Conservation (phyloP, 2,888 invertebrate genomes). For the Gymnosoma rotundatum region DNA sequence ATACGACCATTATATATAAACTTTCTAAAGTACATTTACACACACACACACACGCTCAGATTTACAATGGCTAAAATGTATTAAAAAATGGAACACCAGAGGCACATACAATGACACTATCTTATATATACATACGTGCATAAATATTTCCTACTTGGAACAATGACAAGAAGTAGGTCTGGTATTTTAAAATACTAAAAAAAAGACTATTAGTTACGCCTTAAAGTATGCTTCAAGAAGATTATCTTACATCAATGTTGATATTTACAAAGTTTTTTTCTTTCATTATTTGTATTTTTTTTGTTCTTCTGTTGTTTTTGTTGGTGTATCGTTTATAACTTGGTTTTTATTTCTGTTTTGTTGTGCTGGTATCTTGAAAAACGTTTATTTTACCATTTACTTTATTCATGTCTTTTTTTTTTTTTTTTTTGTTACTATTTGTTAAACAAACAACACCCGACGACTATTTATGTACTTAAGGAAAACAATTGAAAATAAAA, state of each 20-base stretch:
- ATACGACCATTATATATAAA: constrained; percentile 48
- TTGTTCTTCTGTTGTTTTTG: background rate
- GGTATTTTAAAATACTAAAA: constrained; percentile 79
- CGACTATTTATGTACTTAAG: constrained; percentile 7
- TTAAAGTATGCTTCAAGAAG: constrained; percentile 81
- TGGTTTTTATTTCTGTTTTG: background rate
- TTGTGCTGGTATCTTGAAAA: constrained; percentile 36
- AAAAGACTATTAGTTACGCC: constrained; percentile 81
- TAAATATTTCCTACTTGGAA: constrained; percentile 42
- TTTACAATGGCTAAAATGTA: background rate
- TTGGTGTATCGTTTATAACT: constrained; percentile 7
- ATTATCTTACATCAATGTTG: constrained; percentile 76
- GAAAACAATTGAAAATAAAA: constrained; percentile 9
- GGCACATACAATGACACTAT: background rate
- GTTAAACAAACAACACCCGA: constrained; percentile 55
- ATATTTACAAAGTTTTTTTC: constrained; percentile 54
- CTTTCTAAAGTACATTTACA: constrained; percentile 10
- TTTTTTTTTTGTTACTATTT: constrained; percentile 37
- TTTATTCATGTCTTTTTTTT: constrained; percentile 36
- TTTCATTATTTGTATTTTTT: background rate
- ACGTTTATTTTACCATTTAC: constrained; percentile 55
- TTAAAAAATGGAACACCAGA: background rate
- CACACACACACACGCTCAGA: background rate
- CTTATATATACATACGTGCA: background rate
- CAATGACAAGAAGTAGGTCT: constrained; percentile 75